These are phyloP conservation scores for Penaeus japonicus DNA, from an alignment of 1,140 invertebrate species.

Conservation along the genomic window DNA sequence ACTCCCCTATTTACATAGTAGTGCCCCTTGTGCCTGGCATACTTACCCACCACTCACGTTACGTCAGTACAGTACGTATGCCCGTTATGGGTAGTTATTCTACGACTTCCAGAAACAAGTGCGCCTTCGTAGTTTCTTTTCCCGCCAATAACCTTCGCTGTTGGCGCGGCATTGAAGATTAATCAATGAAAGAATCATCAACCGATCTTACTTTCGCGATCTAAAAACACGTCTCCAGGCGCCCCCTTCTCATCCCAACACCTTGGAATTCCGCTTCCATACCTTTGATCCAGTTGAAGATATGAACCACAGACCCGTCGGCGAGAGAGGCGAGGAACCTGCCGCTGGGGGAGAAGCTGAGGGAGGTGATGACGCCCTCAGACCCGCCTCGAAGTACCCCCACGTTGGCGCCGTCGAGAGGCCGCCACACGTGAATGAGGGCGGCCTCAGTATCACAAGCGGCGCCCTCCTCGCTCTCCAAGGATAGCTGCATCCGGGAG, in stretches of 20 bases:
- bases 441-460: constrained; percentile 3
- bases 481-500: background rate
- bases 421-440: constrained; percentile 51
- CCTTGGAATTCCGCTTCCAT: too few species aligned
- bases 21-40: too few species aligned
- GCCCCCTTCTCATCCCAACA: background rate
- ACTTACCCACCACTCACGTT: too few species aligned
- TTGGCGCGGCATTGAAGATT: too few species aligned
- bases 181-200: too few species aligned
- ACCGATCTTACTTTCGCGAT: background rate
- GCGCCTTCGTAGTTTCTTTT: too few species aligned
- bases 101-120: too few species aligned
- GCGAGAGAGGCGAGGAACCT: constrained; percentile 49
- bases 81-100: too few species aligned
- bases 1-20: too few species aligned
- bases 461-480: background rate
- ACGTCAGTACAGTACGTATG: too few species aligned
- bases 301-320: constrained; percentile 37
- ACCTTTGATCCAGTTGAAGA: constrained; percentile 59
- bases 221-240: background rate
- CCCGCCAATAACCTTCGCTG: too few species aligned
- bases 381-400: constrained; percentile 37
- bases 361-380: constrained; percentile 26
- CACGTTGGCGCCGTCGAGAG: constrained; percentile 32
- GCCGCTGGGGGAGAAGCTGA: constrained; percentile 52